Evolutionary conservation across 1,140 invertebrate species (phyloP).

Genomic region (Grapholita molesta): DNA sequence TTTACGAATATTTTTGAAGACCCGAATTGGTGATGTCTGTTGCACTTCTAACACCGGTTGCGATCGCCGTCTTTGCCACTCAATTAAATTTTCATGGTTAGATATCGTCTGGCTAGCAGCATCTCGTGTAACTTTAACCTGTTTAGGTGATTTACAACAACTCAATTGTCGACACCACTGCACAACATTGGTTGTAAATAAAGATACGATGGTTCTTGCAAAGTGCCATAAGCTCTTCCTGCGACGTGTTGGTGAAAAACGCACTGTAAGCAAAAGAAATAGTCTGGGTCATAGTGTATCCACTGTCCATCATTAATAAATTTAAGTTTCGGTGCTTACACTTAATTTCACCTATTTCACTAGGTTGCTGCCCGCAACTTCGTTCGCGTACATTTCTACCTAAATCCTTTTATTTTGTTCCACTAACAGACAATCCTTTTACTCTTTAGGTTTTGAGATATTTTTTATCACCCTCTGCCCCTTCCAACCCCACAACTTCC

Average conservation of each 20-base stretch:
- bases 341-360: no score
- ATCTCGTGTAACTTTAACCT: not conserved
- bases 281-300: not conserved
- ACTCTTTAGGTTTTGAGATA: no score
- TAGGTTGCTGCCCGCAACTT: no score
- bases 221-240: not conserved
- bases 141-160: not conserved
- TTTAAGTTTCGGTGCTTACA: no score
- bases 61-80: not conserved
- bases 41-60: not conserved
- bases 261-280: not conserved
- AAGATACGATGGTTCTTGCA: not conserved
- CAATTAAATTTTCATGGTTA: not conserved
- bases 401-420: no score
- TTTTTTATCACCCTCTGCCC: no score
- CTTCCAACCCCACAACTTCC: no score
- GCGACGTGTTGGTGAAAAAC: not conserved
- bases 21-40: not conserved
- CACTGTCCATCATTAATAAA: no score
- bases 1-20: not conserved
- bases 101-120: not conserved
- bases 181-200: not conserved
- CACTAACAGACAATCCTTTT: no score
- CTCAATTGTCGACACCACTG: not conserved
- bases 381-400: no score